These are phyloP conservation scores for Hedychridium roseum DNA, from an alignment of 2,888 invertebrate species.

Conservation along the genomic window DNA sequence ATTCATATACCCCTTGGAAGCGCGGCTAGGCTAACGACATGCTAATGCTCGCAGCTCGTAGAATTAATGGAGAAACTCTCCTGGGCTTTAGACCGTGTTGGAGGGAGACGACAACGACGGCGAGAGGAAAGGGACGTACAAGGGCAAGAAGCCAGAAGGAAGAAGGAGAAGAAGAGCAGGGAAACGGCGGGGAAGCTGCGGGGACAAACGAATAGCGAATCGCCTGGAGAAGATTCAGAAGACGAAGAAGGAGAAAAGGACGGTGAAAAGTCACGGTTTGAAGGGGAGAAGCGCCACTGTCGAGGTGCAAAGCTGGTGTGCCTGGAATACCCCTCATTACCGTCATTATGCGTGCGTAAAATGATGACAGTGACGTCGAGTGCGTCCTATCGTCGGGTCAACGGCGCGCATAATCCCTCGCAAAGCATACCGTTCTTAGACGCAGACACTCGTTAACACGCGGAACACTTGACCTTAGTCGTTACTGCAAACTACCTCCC, in stretches of 20 bases:
- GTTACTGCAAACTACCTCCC: too few relatives aligned
- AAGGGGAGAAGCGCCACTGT: too few relatives aligned
- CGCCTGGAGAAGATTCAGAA: constrained; percentile 3
- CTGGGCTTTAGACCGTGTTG: constrained; percentile 15
- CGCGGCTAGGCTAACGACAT: constrained; percentile 38
- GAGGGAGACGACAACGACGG: too few relatives aligned
- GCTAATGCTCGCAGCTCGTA: constrained; percentile 38
- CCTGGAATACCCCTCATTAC: constrained; percentile 4
- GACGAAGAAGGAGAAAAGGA: background rate
- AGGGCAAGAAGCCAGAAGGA: background rate
- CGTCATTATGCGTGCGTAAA: constrained; percentile 6
- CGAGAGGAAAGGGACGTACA: background rate
- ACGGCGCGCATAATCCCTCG: constrained; percentile 11
- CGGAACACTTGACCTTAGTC: too few relatives aligned
- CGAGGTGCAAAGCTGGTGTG: too few relatives aligned
- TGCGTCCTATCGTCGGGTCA: constrained; percentile 18
- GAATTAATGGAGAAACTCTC: constrained; percentile 43
- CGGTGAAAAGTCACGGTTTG: too few relatives aligned
- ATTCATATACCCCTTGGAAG: constrained; percentile 34
- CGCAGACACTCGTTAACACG: too few relatives aligned
- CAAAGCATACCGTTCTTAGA: too few relatives aligned
- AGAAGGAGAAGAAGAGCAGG: constrained; percentile 10
- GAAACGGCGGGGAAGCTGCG: constrained; percentile 12
- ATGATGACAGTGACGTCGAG: constrained; percentile 16
- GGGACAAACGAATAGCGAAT: constrained; percentile 5